Evolutionary conservation across 2,797 vertebrate genomes (phyloP), one percentile per base, ranked within the genome.

Genomic region (Pteropus rufus): DNA sequence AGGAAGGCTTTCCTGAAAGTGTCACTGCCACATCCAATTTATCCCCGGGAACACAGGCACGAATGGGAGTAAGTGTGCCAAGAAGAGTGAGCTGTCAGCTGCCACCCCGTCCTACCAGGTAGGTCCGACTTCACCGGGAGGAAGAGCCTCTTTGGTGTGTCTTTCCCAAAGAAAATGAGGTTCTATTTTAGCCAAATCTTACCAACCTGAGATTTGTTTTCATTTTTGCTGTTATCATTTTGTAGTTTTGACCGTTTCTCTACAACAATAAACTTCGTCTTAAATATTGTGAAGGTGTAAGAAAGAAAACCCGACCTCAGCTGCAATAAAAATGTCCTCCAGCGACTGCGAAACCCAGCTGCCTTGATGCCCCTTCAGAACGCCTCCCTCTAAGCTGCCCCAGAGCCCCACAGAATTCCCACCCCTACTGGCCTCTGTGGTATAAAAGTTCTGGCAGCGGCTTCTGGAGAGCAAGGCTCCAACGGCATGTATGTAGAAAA

Each of bases 31-130:
- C 12, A 10, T 26, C 34, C 39, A 52, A 41, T 29, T 1, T 7
- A 21, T 2, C 49, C 18, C 56, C 0, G 5, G 67, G 60, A 34
- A 83, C 39, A 52, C 65, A 54, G 52, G 12, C 23, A 2, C 0
- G 0, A 18, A 11, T 54, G 39, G 31, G 26, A 54, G 60, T 11
- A 10, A 26, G 6, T 1, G 10, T 0, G 3, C 46, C 3, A 1
- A 44, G 36, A 46, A 31, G 11, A 29, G 21, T 6, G 0, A 44
- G 11, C 29, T 0, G 1, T 34, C 3, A 19, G 21, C 44, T 0
- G 0, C 81, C 16, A 5, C 5, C 21, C 70, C 15, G 2, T 26
- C 49, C 49, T 49, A 49, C 15, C 49, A 16, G 49, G 15, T 11
- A 9, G 1, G 8, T 3, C 24, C 76, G 24, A 64, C 44, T 46